phyloP scores from a whole-genome alignment of 2,797 vertebrate genomes.

The Poecilia velifera region DNA sequence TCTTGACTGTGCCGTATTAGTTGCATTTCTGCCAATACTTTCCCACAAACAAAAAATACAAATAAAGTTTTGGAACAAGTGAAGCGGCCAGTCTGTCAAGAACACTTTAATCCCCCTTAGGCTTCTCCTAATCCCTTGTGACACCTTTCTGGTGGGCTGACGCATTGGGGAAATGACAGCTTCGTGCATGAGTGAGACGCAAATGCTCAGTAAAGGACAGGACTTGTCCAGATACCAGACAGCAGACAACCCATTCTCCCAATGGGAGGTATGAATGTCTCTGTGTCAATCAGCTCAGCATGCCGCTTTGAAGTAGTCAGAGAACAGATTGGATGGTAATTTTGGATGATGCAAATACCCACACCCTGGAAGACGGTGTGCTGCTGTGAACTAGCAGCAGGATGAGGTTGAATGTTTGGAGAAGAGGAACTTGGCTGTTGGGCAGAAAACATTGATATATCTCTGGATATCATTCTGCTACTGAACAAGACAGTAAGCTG shows the following conservation, averaged over 20 bases:
- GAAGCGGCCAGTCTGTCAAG: constrained; percentile 68
- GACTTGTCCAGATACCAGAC: constrained; percentile 60
- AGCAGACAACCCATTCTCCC: constrained; percentile 52
- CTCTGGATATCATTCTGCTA: background rate
- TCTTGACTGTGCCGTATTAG: background rate
- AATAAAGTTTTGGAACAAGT: constrained; percentile 56
- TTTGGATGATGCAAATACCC: constrained; percentile 49
- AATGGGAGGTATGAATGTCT: constrained; percentile 52
- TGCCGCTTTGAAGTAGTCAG: constrained; percentile 45
- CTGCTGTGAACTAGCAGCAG: background rate
- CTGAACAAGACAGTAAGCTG: constrained; percentile 31
- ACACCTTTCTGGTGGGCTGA: constrained; percentile 65
- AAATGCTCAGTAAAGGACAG: constrained; percentile 50
- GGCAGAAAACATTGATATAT: constrained; percentile 7
- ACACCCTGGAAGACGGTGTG: constrained; percentile 22
- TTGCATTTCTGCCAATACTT: constrained; percentile 18
- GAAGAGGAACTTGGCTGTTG: constrained; percentile 8
- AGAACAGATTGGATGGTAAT: constrained; percentile 39
- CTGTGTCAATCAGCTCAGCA: constrained; percentile 57
- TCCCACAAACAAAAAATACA: constrained; percentile 19
- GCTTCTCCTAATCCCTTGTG: constrained; percentile 73
- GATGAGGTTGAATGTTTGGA: constrained; percentile 13
- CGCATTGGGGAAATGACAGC: constrained; percentile 72
- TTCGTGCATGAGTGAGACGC: constrained; percentile 65
- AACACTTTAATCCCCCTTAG: constrained; percentile 68